phyloP scores from a whole-genome alignment of 2,797 vertebrate species.

The Melanotaenia maccullochi region DNA sequence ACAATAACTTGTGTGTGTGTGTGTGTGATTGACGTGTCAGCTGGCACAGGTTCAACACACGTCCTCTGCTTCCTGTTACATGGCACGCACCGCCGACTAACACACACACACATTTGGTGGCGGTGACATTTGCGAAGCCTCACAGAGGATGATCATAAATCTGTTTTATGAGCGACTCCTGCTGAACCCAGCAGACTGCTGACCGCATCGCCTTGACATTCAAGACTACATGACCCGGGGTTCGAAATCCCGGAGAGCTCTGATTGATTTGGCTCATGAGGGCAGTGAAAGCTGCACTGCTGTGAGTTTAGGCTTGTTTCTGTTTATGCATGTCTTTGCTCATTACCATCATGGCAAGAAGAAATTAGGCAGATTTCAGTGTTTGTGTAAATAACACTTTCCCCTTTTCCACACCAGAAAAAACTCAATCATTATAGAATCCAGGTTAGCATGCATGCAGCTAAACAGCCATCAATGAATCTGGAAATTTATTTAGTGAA shows the following conservation, averaged over 20 bases:
- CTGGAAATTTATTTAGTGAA: conserved; percentile 6
- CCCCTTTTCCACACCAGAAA: background rate
- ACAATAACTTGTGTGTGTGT: background rate
- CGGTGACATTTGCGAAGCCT: conserved; percentile 51
- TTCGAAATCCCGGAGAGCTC: conserved; percentile 30
- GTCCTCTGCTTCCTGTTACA: conserved; percentile 31
- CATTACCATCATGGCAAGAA: conserved; percentile 41
- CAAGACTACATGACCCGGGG: conserved; percentile 4
- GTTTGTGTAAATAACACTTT: background rate
- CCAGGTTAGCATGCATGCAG: background rate
- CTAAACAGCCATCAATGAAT: conserved; percentile 3
- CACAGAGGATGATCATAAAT: conserved; percentile 53
- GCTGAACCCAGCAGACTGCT: conserved; percentile 39
- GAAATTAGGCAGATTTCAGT: conserved; percentile 37
- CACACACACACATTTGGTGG: background rate
- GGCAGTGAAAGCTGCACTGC: conserved; percentile 45
- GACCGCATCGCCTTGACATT: conserved; percentile 55
- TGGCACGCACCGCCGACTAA: conserved; percentile 11
- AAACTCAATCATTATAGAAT: background rate
- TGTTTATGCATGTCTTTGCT: conserved; percentile 47
- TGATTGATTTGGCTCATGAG: conserved; percentile 59
- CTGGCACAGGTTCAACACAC: conserved; percentile 22
- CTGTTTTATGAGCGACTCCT: conserved; percentile 49
- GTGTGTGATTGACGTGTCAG: conserved; percentile 47
- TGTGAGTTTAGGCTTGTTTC: conserved; percentile 37